Base-by-base conservation (phyloP, 2,797 vertebrate genomes). In the Falco naumanni region DNA sequence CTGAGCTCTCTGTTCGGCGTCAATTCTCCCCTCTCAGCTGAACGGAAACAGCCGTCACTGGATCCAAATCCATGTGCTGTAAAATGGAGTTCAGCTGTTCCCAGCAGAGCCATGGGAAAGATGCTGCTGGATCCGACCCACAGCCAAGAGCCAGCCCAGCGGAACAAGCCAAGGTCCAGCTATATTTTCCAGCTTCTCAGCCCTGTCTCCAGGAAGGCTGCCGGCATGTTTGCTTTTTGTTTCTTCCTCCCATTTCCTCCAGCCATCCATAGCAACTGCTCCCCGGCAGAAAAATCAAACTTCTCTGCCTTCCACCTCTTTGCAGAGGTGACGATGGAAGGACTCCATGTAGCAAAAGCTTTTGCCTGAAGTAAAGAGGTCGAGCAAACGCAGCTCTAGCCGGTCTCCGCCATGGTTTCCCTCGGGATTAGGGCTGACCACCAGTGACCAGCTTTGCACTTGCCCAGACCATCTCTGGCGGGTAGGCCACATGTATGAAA, bases 201-300 rank as follows among this genome's bases (percentile, higher is more conserved):
- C 59, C 92, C 66, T 13, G 54, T 96, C 89, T 98, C 96, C 97
- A 98, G 97, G 96, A 98, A 97, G 95, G 68, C 70, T 93, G 81
- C 68, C 3, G 21, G 79, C 77, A 61, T 94, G 64, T 75, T 63
- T 93, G 87, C 19, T 57, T 78, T 96, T 87, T 95, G 85, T 94
- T 96, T 96, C 61, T 93, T 77, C 94, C 91, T 93, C 79, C 33
- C 10, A 10, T 94, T 98, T 97, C 90, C 91, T 97, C 72, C 45
- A 84, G 75, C 71, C 59, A 94, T 48, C 79, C 87, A 76, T 37
- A 92, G 89, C 77, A 93, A 96, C 92, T 78, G 61, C 47, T 93
- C 57, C 37, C 41, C 9, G 1, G 31, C 41, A 56, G 53, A n/a
- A 48, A 48, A 76, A 81, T 57, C 51, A 56, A 59, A 56, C 39